Base-by-base conservation (phyloP, 2,888 invertebrate species). In the Marronus borbonicus region DNA sequence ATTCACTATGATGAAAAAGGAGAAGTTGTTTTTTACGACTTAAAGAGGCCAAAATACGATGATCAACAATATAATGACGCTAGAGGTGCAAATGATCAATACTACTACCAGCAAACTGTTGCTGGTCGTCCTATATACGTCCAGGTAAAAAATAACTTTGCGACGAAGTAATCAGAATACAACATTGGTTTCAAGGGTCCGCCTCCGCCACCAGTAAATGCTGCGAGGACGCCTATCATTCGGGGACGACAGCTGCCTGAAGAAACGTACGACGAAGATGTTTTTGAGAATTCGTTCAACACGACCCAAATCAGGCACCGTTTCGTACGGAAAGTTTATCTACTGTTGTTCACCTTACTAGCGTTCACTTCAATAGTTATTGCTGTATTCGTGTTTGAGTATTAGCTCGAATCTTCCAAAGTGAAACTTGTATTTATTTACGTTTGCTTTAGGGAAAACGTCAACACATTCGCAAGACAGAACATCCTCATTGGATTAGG, bases 281-380 rank as follows among this genome's bases (percentile, higher is more conserved):
- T 74, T 12, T 68, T 55, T 24, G 17, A 44, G 28, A 49, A 36
- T 28, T 58, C 58, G 3, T 82, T 82, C 50, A 65, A 77, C 24
- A 74, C 78, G 10, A 58, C 74, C 0, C 76, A 80, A 68, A 81
- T 89, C 39, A 84, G 89, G 49, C 83, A 87, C 60, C 82, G 72
- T 28, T 90, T 90, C 76, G 82, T 89, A 7, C 85, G 90, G 85
- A 92, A 91, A 85, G 92, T 92, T 17, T 92, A 92, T 84, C 86
- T 88, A 44, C 90, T 92, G 65, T 86, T 93, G 24, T 86, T 89
- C 77, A 69, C 88, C 2, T 92, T 92, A 83, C 85, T 92, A 55
- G 65, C 88, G 2, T 88, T 91, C 68, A 91, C 92, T n/a, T 85
- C 89, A 14, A 85, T 84, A 68, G 87, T 90, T 80, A 89, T 90